Base-by-base conservation (phyloP, 2,888 invertebrate species). In the Urechis unicinctus region DNA sequence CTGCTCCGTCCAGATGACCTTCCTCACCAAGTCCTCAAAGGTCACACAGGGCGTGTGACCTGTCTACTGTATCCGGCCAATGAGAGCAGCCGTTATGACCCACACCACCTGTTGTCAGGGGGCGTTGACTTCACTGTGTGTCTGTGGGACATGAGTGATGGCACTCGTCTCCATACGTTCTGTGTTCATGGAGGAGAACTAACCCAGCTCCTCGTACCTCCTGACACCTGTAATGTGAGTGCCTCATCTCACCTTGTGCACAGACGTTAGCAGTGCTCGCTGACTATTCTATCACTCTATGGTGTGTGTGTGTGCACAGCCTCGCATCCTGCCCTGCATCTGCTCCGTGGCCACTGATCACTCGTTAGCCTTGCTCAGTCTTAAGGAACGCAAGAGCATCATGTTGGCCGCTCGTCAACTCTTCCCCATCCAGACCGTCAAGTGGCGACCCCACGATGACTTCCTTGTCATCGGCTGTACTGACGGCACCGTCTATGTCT, bases 131-230 rank as follows among this genome's bases (percentile, higher is more conserved):
- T 98, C 80, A 93, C 95, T 0, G 94, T 95, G 2, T 93, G 92
- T 66, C 82, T 97, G 0, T 97, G 96, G 96, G 95, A 97, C 74
- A 81, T 97, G 64, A 90, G 89, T 72, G 88, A 88, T 31, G 94
- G 95, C 2, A 85, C 86, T 1, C 79, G 95, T 42, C 80, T 98
- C 53, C 93, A 97, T 75, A 85, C 94, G 3, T 98, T 97, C 81
- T 94, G 94, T 71, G 95, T 96, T 0, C 97, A 98, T 77, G 97
- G 96, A 0, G 98, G 97, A 0, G 95, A 96, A 81, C 91, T 98
- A 17, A 88, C 91, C 0, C 93, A 95, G 77, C 82, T 98, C 1
- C 81, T 95, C 52, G 92, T 97, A 3, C 96, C 97, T 21, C 97
- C 97, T 0, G 88, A 89, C 61, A 90, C 88, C 61, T 82, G 82